phyloP scores from a whole-genome alignment of 1,140 invertebrate genomes.

The Heliothis virescens region DNA sequence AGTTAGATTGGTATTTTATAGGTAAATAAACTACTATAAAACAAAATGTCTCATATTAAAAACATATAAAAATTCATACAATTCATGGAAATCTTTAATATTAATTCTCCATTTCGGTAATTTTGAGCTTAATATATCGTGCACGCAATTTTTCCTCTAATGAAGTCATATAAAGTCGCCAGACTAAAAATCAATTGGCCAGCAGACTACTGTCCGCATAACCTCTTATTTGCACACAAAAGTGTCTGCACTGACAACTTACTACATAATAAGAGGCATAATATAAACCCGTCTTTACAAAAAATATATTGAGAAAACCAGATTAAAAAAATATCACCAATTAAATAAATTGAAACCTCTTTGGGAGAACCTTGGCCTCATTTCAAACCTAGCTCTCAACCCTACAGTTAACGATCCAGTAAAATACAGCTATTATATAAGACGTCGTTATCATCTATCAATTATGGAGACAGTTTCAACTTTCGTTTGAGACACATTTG shows the following conservation, averaged over 20 bases:
- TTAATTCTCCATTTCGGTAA: too few species aligned
- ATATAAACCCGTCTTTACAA: neutral
- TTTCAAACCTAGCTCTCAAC: neutral
- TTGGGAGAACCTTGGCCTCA: neutral
- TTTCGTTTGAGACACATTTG: slow-evolving; percentile 22
- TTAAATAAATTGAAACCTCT: neutral
- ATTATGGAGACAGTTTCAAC: neutral
- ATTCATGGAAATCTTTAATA: too few species aligned
- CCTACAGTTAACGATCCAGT: neutral
- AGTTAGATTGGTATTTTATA: slow-evolving; percentile 23
- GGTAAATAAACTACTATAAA: neutral
- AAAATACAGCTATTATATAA: neutral
- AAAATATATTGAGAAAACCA: neutral
- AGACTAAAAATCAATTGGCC: too few species aligned
- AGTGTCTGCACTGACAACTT: too few species aligned
- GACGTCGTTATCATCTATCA: neutral
- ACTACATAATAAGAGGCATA: too few species aligned
- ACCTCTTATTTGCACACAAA: too few species aligned
- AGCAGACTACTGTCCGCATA: too few species aligned
- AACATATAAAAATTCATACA: too few species aligned
- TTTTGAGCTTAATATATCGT: too few species aligned
- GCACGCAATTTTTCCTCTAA: too few species aligned
- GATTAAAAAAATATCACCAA: neutral
- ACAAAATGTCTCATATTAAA: neutral
- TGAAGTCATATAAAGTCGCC: too few species aligned